Percentiles rank a stretch among this genome's conserved stretches.
Evolutionary conservation across 2,888 invertebrate species (phyloP).

Genomic region (Diabrotica balteata): DNA sequence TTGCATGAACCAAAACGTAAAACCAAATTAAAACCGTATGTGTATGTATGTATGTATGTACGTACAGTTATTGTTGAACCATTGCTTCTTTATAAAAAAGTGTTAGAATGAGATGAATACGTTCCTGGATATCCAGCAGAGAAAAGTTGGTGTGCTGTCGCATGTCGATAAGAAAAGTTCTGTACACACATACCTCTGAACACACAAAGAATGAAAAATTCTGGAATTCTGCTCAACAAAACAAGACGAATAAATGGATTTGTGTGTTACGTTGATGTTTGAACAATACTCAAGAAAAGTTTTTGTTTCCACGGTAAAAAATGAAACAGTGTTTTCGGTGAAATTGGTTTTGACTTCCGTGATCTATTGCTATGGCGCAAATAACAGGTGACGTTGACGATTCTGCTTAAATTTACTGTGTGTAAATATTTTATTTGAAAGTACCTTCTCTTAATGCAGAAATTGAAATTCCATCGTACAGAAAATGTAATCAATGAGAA

Average conservation of each 20-base stretch:
- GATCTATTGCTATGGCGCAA: not conserved
- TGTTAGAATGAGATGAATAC: not conserved
- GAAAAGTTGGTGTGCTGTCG: constrained; percentile 1
- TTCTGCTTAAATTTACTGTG: too few species aligned
- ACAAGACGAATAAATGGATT: constrained; percentile 17
- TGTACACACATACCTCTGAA: constrained; percentile 2
- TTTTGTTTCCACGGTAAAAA: constrained; percentile 12
- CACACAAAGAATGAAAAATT: constrained; percentile 25
- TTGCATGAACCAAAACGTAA: too few species aligned
- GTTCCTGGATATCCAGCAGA: constrained; percentile 10
- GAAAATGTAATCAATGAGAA: too few species aligned
- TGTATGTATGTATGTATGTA: too few species aligned
- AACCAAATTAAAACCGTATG: too few species aligned
- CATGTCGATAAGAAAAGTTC: constrained; percentile 20
- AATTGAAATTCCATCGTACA: too few species aligned
- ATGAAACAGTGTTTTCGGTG: not conserved
- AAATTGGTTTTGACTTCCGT: constrained; percentile 9
- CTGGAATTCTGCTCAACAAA: constrained; percentile 7
- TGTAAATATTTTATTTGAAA: too few species aligned
- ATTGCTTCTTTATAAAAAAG: too few species aligned
- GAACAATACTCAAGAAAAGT: constrained; percentile 16
- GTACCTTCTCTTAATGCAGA: too few species aligned
- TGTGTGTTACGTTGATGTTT: constrained; percentile 20
- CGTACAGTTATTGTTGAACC: too few species aligned
- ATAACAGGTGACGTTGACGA: too few species aligned